Evolutionary conservation across 2,888 invertebrate species (phyloP), one percentile per base, ranked within the genome.

Genomic region (Hyppa rectilinea): DNA sequence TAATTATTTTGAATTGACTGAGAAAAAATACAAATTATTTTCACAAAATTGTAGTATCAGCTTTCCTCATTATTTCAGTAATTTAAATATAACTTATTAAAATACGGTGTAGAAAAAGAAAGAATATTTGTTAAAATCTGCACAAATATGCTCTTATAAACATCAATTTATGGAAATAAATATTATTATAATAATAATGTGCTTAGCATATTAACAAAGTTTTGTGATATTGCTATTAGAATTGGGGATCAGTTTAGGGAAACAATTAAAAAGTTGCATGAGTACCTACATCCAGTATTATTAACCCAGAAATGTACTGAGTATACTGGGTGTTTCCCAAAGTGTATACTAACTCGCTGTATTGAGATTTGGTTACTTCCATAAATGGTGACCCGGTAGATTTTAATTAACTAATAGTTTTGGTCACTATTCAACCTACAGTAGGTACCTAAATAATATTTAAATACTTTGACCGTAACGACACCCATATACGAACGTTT

Each of bases 401-500:
- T 40, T 45, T 26, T 26, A 66, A 31, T 49, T 50, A 34, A 34
- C 14, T 20, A 20, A 1, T 20, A 14, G 4, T 45, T 20, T 55
- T 56, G 14, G 55, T 38, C 20, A 45, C 23, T 20, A 10, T 12
- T 14, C 9, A 26, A 14, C 29, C n/a, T 17, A 2, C 7, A 20
- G 0, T 47, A 36, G 1, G 9, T 64, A 29, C 1, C 6, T 34
- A 36, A 2, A 43, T 59, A 23, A 38, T 14, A 26, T 36, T 29
- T 23, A 71, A 62, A 62, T 36, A n/a, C 4, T 49, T 29, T 50
- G 14, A 73, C 43, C 61, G 2, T 36, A 61, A 7, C 7, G n/a
- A 14, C 29, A 43, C n/a, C 9, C 9, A n/a, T 12, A n/a, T n/a
- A 47, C 14, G 20, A 31, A 70, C 5, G 10, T 14, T 9, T 14